Percentiles rank a stretch among this genome's conserved stretches.
Evolutionary conservation across 30 jellyfish, hydroid and myxozoan genomes (phyloP).

Genomic region (Clytia hemisphaerica): DNA sequence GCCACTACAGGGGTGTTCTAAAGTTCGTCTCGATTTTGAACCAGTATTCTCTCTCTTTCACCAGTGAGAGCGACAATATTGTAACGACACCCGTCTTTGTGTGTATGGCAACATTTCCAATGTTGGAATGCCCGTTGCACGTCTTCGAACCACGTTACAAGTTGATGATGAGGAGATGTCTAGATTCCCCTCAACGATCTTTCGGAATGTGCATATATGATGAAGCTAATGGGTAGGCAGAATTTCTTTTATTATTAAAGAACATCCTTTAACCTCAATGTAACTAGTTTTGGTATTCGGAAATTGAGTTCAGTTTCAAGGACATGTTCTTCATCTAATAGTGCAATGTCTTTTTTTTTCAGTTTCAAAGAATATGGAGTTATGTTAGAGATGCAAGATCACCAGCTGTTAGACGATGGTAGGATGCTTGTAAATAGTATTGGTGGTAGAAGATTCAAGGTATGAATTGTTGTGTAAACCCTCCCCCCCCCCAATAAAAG

Average conservation of each 20-base stretch:
- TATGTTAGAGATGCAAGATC: slow-evolving; percentile 63
- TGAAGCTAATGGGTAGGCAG: slow-evolving; percentile 47
- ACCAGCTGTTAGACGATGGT: slow-evolving; percentile 61
- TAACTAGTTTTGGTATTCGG: neutral
- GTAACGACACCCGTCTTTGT: slow-evolving; percentile 68
- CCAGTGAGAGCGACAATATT: slow-evolving; percentile 40
- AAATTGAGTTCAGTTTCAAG: neutral
- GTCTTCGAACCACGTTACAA: slow-evolving; percentile 93
- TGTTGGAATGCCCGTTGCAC: slow-evolving; percentile 58
- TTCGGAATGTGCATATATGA: slow-evolving; percentile 85
- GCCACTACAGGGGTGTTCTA: neutral
- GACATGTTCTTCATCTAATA: neutral
- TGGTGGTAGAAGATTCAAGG: slow-evolving; percentile 91
- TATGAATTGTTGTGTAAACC: slow-evolving; percentile 4
- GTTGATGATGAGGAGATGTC: slow-evolving; percentile 69
- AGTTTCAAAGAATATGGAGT: slow-evolving; percentile 75
- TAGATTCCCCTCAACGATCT: slow-evolving; percentile 56
- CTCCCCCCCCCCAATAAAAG: neutral
- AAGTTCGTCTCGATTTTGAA: neutral
- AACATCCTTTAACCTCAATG: neutral
- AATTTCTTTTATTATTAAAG: neutral
- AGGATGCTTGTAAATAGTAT: slow-evolving; percentile 50
- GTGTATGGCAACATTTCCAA: slow-evolving; percentile 62
- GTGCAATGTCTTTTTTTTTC: neutral
- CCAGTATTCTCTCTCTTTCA: neutral